phyloP scores from a whole-genome alignment of 1,140 invertebrate genomes.

The Atta colombica region DNA sequence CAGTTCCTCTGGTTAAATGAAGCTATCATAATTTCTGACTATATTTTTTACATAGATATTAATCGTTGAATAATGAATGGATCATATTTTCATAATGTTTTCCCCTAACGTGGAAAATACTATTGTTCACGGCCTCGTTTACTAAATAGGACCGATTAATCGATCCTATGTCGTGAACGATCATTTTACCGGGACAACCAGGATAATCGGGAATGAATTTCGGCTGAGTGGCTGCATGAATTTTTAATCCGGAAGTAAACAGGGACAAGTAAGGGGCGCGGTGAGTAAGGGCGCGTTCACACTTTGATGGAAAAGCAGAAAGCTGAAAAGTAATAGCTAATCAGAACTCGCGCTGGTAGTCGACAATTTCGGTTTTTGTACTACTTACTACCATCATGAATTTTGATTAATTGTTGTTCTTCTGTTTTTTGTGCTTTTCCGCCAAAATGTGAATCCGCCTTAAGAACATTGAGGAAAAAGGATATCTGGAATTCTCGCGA shows the following conservation, averaged over 20 bases:
- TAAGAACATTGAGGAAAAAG: background rate
- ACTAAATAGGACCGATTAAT: constrained; percentile 15
- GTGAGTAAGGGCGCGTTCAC: no score
- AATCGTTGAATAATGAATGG: constrained; percentile 15
- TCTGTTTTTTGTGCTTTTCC: no score
- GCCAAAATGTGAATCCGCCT: no score
- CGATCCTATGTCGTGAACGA: background rate
- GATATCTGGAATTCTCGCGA: no score
- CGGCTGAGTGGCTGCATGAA: constrained; percentile 22
- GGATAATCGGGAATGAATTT: constrained; percentile 41
- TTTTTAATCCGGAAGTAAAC: constrained; percentile 62
- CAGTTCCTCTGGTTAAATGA: background rate
- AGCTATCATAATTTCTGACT: background rate
- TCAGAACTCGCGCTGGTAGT: no score
- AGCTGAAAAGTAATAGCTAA: no score
- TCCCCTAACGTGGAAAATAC: background rate
- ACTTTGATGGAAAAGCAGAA: no score
- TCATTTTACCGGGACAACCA: constrained; percentile 19
- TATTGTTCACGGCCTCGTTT: constrained; percentile 16
- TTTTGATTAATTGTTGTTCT: no score
- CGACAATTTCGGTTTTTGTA: no score
- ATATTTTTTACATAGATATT: background rate
- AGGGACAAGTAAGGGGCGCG: constrained; percentile 20
- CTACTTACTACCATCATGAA: no score
- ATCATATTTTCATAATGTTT: background rate